These are phyloP conservation scores for Talpa occidentalis DNA, from an alignment of 2,113 vertebrate species.

Conservation along the genomic window DNA sequence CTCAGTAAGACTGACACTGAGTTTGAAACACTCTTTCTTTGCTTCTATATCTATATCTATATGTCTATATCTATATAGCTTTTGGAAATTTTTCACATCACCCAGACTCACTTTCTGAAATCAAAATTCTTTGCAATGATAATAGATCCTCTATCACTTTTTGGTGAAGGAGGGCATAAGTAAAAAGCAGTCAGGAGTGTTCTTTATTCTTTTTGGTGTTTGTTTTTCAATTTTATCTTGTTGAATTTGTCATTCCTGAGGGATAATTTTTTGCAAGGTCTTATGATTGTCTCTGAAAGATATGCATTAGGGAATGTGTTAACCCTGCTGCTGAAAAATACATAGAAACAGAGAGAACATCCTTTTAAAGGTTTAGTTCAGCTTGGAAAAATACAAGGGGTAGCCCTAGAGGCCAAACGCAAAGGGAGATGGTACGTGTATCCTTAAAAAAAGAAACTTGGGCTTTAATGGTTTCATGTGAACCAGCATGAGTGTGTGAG, in stretches of 20 bases:
- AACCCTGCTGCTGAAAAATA: neutral
- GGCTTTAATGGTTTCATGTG: neutral
- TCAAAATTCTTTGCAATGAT: neutral
- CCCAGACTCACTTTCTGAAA: neutral
- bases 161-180: neutral
- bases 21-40: neutral
- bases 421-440: neutral
- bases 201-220: neutral
- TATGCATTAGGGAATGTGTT: neutral
- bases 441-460: neutral
- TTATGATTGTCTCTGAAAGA: neutral
- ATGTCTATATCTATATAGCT: neutral
- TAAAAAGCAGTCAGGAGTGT: neutral
- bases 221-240: neutral
- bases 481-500: neutral
- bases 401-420: neutral
- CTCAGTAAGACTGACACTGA: neutral
- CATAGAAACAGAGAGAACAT: neutral
- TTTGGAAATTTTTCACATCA: neutral
- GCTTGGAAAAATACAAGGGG: neutral
- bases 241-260: neutral
- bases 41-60: neutral
- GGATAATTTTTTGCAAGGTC: neutral
- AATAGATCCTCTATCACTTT: neutral
- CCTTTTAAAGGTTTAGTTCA: neutral